Percentiles rank a stretch among this genome's conserved stretches.
Conservation (phyloP, 2,888 invertebrate genomes). For the Epirrhoe tristata region DNA sequence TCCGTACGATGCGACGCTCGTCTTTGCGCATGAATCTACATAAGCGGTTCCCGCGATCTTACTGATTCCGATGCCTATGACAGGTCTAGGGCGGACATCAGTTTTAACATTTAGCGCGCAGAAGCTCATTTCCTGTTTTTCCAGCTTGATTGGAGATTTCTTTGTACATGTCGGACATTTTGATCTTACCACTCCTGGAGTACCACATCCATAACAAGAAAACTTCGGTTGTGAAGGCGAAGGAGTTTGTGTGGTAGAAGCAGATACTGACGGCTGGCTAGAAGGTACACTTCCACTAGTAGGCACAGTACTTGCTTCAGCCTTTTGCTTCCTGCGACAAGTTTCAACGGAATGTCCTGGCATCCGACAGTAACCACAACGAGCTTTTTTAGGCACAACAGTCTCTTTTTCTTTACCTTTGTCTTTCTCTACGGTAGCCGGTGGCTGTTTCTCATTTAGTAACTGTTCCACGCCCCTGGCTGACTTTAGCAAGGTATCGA, state of each 20-base stretch:
- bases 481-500: no score
- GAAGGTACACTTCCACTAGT: no score
- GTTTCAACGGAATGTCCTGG: no score
- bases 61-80: background rate
- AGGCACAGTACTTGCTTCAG: no score
- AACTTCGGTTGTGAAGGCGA: background rate
- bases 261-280: no score
- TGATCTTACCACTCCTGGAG: background rate
- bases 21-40: background rate
- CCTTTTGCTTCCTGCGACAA: no score
- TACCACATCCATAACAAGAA: background rate
- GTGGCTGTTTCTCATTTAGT: no score
- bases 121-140: background rate
- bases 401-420: no score
- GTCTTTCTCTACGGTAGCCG: no score
- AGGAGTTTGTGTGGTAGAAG: background rate
- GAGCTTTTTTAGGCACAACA: no score
- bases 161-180: background rate
- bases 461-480: no score
- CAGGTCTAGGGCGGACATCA: background rate
- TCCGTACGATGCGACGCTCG: background rate
- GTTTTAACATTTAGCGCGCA: background rate
- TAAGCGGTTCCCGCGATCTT: background rate
- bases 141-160: background rate
- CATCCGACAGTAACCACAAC: no score